Percentiles rank a stretch among this genome's conserved stretches.
Conservation (phyloP, 2,888 invertebrate genomes). For the Lottia scabra region DNA sequence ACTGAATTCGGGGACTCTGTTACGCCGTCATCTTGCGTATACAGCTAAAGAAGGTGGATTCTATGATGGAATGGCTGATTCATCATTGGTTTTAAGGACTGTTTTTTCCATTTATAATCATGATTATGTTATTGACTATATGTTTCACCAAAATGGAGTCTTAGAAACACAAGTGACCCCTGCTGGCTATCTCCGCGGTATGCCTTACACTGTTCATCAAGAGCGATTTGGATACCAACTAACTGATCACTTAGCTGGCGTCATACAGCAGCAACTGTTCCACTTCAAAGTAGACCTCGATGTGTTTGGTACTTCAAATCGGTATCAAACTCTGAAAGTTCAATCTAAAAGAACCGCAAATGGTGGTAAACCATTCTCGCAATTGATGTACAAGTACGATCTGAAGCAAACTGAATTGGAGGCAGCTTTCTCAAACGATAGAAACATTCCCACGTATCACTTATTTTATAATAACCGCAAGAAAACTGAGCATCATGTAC, state of each 20-base stretch:
- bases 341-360: slow-evolving; percentile 32
- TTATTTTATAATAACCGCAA: slow-evolving; percentile 45
- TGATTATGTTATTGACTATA: slow-evolving; percentile 59
- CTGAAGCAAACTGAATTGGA: slow-evolving; percentile 42
- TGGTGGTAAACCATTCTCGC: slow-evolving; percentile 27
- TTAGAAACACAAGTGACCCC: slow-evolving; percentile 46
- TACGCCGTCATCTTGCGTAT: slow-evolving; percentile 51
- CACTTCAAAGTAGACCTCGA: slow-evolving; percentile 40
- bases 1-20: slow-evolving; percentile 50
- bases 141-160: slow-evolving; percentile 58
- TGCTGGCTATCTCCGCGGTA: slow-evolving; percentile 33
- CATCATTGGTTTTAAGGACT: slow-evolving; percentile 47
- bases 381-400: slow-evolving; percentile 33
- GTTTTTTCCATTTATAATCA: slow-evolving; percentile 53
- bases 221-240: slow-evolving; percentile 25
- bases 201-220: slow-evolving; percentile 15
- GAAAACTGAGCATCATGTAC: slow-evolving; percentile 39
- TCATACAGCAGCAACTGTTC: slow-evolving; percentile 34
- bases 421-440: slow-evolving; percentile 49
- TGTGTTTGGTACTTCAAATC: slow-evolving; percentile 47
- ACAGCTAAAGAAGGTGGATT: slow-evolving; percentile 26
- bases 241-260: slow-evolving; percentile 16
- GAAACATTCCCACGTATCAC: slow-evolving; percentile 49
- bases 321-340: slow-evolving; percentile 53
- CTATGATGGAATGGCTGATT: slow-evolving; percentile 51